Conservation (phyloP, 2,113 vertebrate genomes). For the Hiodon alosoides region DNA sequence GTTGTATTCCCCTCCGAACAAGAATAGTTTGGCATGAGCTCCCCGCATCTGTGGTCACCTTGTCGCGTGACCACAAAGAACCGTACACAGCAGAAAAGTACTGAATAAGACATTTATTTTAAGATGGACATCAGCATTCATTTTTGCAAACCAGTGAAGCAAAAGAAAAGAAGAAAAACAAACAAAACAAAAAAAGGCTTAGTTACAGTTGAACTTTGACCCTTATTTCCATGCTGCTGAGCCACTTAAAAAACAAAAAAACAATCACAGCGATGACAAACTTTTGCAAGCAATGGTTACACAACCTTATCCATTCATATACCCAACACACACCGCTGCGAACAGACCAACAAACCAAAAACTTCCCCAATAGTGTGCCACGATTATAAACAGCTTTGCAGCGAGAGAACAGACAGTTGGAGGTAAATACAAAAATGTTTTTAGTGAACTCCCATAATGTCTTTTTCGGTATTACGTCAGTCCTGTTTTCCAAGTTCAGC, state of each 20-base stretch:
- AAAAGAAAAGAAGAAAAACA: slow-evolving; percentile 25
- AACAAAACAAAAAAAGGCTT: slow-evolving; percentile 23
- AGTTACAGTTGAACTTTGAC: slow-evolving; percentile 28
- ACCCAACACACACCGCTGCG: slow-evolving; percentile 21
- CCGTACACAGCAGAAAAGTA: slow-evolving; percentile 17
- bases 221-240: slow-evolving; percentile 25
- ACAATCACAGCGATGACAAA: slow-evolving; percentile 17
- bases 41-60: background rate
- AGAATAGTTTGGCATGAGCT: no score
- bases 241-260: slow-evolving; percentile 26
- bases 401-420: slow-evolving; percentile 21
- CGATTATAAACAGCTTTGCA: slow-evolving; percentile 29
- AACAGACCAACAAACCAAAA: slow-evolving; percentile 19
- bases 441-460: slow-evolving; percentile 7
- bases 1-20: no score
- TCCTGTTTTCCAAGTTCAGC: background rate
- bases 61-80: background rate
- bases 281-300: slow-evolving; percentile 12
- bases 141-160: slow-evolving; percentile 38
- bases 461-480: background rate
- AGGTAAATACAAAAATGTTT: slow-evolving; percentile 29
- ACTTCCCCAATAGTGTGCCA: slow-evolving; percentile 16
- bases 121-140: slow-evolving; percentile 39
- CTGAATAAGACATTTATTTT: slow-evolving; percentile 44
- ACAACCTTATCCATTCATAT: slow-evolving; percentile 22